Base-by-base conservation (phyloP, 2,888 invertebrate genomes). In the Tigriopus californicus region DNA sequence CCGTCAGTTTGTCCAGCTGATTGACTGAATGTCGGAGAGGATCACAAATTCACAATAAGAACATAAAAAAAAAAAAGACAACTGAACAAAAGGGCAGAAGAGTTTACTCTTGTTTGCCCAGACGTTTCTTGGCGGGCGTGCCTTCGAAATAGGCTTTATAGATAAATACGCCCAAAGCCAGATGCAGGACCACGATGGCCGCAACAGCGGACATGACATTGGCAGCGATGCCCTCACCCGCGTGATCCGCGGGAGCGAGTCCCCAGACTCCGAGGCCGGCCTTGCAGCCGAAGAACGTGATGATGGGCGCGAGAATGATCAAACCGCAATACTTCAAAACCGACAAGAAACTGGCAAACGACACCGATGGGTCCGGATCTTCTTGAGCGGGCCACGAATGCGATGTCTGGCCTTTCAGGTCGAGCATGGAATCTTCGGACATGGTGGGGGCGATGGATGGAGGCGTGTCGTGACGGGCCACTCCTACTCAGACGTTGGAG, bases 121-220 rank as follows among this genome's bases (percentile, higher is more conserved):
- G 6, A 4, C 22, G 15, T 12, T 15, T 22, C 11, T 49, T 49
- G 8, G 20, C 22, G 22, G 15, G 20, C 20, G 15, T 22, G 20
- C 22, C 49, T n/a, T 18, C 18, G 10, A 44, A 44, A 22, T 49
- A 49, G 13, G 49, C 49, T 22, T 41, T 78, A 68, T 80, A 83
- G 66, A 88, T 84, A 67, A 84, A 87, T 51, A 83, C 72, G 25
- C 82, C 87, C 61, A 88, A 69, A 2, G 85, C 83, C 62, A 84
- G 67, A 68, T 88, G 87, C 58, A 88, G 72, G 6, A 82, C 78
- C 6, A 85, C 66, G 11, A 88, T 79, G 0, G 87, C 82, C 51
- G 81, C 77, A 44, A 83, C 78, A 24, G 87, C 87, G 3, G 87
- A 80, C 69, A 81, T 84, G 41, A 87, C 83, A 70, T 83, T 86